Evolutionary conservation across 2,113 vertebrate genomes (phyloP).

Genomic region (Hypomesus transpacificus): DNA sequence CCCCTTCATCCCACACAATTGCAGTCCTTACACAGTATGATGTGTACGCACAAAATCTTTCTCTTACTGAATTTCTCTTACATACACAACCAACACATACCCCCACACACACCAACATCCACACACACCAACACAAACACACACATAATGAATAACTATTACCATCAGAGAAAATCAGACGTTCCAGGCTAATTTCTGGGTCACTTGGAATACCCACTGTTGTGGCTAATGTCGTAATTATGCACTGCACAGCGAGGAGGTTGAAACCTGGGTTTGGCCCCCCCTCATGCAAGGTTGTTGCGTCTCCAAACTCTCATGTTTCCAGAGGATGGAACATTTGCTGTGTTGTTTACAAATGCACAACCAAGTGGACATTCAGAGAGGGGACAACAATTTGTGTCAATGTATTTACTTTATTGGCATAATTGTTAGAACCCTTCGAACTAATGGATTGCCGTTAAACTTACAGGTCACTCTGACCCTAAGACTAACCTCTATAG

Average conservation of each 20-base stretch:
- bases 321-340: background rate
- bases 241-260: background rate
- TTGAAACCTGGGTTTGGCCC: background rate
- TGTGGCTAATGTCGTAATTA: constrained; percentile 20
- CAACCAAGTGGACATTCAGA: background rate
- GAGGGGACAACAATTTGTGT: background rate
- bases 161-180: background rate
- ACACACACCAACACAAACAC: background rate
- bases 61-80: too few species aligned
- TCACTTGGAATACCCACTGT: constrained; percentile 14
- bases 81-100: background rate
- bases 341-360: constrained; percentile 11
- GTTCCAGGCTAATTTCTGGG: constrained; percentile 5
- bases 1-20: too few species aligned
- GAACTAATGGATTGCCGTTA: too few species aligned
- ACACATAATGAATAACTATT: background rate
- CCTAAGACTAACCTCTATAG: too few species aligned
- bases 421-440: background rate
- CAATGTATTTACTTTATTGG: background rate
- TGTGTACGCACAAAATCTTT: too few species aligned
- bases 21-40: too few species aligned
- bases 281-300: constrained; percentile 15
- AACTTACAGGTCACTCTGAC: too few species aligned
- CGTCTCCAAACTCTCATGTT: constrained; percentile 8
- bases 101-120: background rate